Conservation (phyloP, 2,888 invertebrate species). For the Willowsia nigromaculata region DNA sequence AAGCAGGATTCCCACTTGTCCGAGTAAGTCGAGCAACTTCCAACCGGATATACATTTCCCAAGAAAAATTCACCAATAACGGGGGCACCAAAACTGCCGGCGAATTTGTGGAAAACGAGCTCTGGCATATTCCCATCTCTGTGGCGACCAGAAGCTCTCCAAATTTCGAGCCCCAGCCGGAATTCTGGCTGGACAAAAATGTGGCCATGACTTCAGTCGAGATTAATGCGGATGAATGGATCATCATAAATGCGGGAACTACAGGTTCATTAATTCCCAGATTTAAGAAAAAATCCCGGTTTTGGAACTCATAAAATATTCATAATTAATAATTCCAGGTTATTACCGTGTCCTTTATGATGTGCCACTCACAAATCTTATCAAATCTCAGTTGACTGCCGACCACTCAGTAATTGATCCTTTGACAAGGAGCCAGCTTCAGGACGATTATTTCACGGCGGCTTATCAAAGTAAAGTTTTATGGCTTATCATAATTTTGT, state of each 20-base stretch:
- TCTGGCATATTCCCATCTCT: constrained; percentile 74
- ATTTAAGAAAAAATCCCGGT: neutral
- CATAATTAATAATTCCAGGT: constrained; percentile 49
- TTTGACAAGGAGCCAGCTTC: constrained; percentile 73
- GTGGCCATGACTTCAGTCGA: constrained; percentile 63
- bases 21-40: constrained; percentile 66
- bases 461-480: constrained; percentile 70
- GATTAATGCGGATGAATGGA: constrained; percentile 71
- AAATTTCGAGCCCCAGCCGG: constrained; percentile 57
- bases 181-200: constrained; percentile 73
- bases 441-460: constrained; percentile 75
- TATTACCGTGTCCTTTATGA: constrained; percentile 76
- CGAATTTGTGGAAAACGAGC: constrained; percentile 45
- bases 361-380: constrained; percentile 53
- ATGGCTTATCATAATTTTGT: neutral
- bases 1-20: constrained; percentile 76
- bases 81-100: neutral
- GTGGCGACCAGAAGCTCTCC: constrained; percentile 60
- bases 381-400: constrained; percentile 60
- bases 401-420: constrained; percentile 58
- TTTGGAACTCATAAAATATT: neutral
- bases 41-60: constrained; percentile 71
- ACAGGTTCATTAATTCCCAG: constrained; percentile 61
- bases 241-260: constrained; percentile 74
- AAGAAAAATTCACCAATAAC: constrained; percentile 70